A percentile compares a stretch with the other conserved stretches of the same genome.
Conservation (phyloP, 2,113 vertebrate genomes). For the Lamprologus ornatipinnis region DNA sequence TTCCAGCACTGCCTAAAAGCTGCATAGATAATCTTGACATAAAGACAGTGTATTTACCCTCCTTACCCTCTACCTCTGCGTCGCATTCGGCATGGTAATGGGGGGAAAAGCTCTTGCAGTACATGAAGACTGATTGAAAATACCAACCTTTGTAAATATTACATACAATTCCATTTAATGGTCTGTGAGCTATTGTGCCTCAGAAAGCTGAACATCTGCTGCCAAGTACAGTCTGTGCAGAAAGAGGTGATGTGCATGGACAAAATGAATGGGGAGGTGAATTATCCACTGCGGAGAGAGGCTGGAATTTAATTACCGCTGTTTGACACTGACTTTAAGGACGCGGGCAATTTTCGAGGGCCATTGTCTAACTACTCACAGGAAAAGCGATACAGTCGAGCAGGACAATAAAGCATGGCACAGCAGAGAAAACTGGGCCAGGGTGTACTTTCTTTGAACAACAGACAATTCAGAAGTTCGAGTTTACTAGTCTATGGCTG, state of each 20-base stretch:
- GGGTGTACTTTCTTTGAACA: constrained; percentile 41
- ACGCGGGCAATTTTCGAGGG: constrained; percentile 17
- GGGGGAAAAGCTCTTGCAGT: neutral
- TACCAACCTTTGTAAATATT: constrained; percentile 36
- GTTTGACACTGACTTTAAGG: constrained; percentile 30
- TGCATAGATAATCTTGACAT: constrained; percentile 59
- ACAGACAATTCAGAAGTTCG: constrained; percentile 52
- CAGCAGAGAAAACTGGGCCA: constrained; percentile 44
- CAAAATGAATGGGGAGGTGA: constrained; percentile 27
- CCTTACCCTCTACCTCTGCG: constrained; percentile 21
- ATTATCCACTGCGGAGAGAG: constrained; percentile 8
- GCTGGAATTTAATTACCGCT: constrained; percentile 49
- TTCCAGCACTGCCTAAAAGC: constrained; percentile 50
- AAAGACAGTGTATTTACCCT: constrained; percentile 58
- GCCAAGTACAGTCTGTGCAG: constrained; percentile 11
- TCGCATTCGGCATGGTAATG: constrained; percentile 33
- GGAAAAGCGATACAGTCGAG: constrained; percentile 10
- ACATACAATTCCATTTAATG: constrained; percentile 14
- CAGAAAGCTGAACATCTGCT: constrained; percentile 22
- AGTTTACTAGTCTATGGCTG: constrained; percentile 21
- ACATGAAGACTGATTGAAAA: constrained; percentile 41
- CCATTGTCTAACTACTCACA: constrained; percentile 36
- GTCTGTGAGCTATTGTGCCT: constrained; percentile 25
- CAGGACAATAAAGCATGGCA: constrained; percentile 27
- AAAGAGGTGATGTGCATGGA: neutral